Evolutionary conservation across 2,888 invertebrate genomes (phyloP), one percentile per base, ranked within the genome.

Genomic region (Drosophila formosana): DNA sequence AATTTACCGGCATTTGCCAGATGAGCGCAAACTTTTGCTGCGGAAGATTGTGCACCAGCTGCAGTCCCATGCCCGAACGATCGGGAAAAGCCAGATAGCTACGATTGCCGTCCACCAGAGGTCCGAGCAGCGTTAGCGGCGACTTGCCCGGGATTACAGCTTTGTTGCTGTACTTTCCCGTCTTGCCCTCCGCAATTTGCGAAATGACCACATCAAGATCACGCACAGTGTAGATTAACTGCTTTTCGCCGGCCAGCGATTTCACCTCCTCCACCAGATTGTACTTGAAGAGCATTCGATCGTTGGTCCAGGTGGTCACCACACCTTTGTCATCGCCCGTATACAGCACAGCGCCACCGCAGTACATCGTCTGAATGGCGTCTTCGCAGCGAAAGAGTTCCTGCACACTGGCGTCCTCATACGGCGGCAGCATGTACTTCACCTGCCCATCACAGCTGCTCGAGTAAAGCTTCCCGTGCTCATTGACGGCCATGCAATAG

Each of bases 301-400:
- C 92, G 52, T 92, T 89, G 60, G 82, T 78, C 92, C 92, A 92
- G 66, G 89, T 91, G 30, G 91, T 91, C 18, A 93, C 92, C 3
- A 92, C 91, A 23, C 93, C 93, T 61, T 92, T 92, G 57, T 92
- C 93, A 66, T 93, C 93, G 25, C 92, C 92, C 1, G 93, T 91
- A 60, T 91, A 93, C 3, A 90, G 76, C 13, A 90, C 69, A 13
- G 90, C 78, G 5, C 89, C 90, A 63, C 88, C 89, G 52, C 90
- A 90, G 41, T 87, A 90, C 83, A 93, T 88, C 5, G 91, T 82
- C 75, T 92, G 91, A 34, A 93, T 91, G 25, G 89, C 90, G 56
- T 92, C 91, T 9, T 90, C 87, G 67, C 91, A 91, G 0, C 85
- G 78, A 56, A 92, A 88, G 0, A 93, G 66, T 37, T 91, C 90